Conservation (phyloP, 2,797 vertebrate genomes). For the Carapus acus region DNA sequence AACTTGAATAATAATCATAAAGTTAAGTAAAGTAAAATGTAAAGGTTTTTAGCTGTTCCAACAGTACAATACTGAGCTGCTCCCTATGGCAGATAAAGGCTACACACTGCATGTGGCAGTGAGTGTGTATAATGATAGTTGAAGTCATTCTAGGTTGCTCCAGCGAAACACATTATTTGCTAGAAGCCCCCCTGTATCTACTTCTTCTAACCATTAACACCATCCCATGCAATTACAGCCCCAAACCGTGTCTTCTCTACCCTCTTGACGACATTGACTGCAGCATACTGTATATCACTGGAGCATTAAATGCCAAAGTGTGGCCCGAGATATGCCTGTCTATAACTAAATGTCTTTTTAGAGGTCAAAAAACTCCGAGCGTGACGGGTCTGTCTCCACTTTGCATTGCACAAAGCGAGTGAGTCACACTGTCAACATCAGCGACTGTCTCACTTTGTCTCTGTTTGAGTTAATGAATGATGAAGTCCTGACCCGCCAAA, state of each 20-base stretch:
- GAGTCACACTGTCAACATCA: constrained; percentile 67
- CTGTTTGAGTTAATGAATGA: constrained; percentile 70
- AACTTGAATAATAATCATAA: no score
- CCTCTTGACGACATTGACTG: not conserved
- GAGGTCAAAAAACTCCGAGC: constrained; percentile 44
- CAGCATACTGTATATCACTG: constrained; percentile 10
- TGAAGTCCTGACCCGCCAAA: constrained; percentile 45
- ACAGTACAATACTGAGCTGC: constrained; percentile 9
- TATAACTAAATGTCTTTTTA: constrained; percentile 39
- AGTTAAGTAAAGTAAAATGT: no score
- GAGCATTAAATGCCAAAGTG: constrained; percentile 17
- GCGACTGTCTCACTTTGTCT: constrained; percentile 49
- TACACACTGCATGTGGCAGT: not conserved
- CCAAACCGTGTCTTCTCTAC: constrained; percentile 1
- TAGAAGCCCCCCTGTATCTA: not conserved
- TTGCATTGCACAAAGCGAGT: constrained; percentile 53
- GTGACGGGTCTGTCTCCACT: constrained; percentile 48
- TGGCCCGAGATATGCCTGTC: constrained; percentile 41
- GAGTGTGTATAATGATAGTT: constrained; percentile 15
- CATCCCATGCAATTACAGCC: not conserved
- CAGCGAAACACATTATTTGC: constrained; percentile 6
- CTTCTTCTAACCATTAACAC: not conserved
- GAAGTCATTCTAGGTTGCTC: constrained; percentile 17
- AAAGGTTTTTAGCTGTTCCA: constrained; percentile 5
- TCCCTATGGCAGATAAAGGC: constrained; percentile 19